Evolutionary conservation across 2,797 vertebrate genomes (phyloP), one percentile per base, ranked within the genome.

Genomic region (Lacerta bilineata): DNA sequence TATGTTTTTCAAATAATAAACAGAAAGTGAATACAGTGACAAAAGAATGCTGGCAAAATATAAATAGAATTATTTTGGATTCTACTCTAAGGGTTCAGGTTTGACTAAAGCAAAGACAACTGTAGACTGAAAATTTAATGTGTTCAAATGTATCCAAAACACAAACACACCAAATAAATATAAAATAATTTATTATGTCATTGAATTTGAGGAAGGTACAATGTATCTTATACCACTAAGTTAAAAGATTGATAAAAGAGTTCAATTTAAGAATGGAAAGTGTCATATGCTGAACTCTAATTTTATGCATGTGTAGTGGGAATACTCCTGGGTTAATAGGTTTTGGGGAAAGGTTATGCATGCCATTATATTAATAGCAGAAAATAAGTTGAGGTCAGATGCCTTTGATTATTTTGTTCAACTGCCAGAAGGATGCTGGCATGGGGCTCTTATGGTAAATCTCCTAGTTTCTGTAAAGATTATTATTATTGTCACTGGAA

Each of bases 301-400:
- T 79, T 79, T n/a, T 79, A 50, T 55, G 76, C 6, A 78, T 55
- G 55, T 55, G 46, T 78, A 17, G 43, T 55, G 29, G 46, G 46
- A 79, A 55, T 17, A 29, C 29, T 27, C 27, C 50, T n/a, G 76
- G 76, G 41, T 46, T 78, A 50, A 50, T 78, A 50, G 27, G 23
- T n/a, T 55, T 55, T 55, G 46, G 75, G 43, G 17, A 79, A 79
- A 79, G 25, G 13, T 79, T 79, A 79, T n/a, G 77, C 43, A 79
- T 79, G 46, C n/a, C 13, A 79, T 79, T 79, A 79, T 50, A 46
- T 29, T 79, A 79, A 79, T 79, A 79, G 43, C 41, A 77, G 46
- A 27, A 79, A 50, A 78, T 50, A 78, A 27, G 27, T 17, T 50
- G 46, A n/a, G 27, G 27, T n/a, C 27, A 78, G 76, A 4, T 50